Evolutionary conservation across 2,113 vertebrate species (phyloP).

Genomic region (Rynchops niger): DNA sequence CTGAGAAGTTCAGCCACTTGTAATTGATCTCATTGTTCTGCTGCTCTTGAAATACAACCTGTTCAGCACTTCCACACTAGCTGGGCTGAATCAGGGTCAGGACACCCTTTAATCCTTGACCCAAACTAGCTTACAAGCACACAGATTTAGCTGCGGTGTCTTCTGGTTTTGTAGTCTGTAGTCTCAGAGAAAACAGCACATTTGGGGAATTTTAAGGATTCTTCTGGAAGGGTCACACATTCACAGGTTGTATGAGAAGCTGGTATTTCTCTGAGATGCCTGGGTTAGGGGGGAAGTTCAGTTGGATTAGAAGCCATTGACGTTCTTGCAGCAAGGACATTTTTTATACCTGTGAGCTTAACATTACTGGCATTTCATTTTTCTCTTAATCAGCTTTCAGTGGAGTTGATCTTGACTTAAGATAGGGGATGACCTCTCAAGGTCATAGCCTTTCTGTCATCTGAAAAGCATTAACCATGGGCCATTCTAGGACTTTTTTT

Average conservation of each 20-base stretch:
- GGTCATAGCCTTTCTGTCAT: constrained; percentile 50
- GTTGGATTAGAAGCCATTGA: background rate
- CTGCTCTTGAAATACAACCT: constrained; percentile 16
- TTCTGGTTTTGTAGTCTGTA: background rate
- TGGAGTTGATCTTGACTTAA: constrained; percentile 54
- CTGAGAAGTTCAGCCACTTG: background rate
- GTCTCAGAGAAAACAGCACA: background rate
- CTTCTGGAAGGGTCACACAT: background rate
- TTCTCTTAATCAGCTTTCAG: constrained; percentile 46
- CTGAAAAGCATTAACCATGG: constrained; percentile 46
- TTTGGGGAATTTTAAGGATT: background rate
- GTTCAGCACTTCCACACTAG: background rate
- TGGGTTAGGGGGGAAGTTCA: background rate
- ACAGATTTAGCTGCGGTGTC: background rate
- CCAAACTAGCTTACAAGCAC: background rate
- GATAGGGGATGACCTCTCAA: constrained; percentile 56
- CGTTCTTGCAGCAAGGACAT: background rate
- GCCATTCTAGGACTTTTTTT: background rate
- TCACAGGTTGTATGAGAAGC: background rate
- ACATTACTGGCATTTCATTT: constrained; percentile 48
- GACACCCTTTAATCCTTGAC: background rate
- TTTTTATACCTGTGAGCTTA: constrained; percentile 44
- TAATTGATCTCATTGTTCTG: background rate
- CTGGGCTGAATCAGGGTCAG: background rate
- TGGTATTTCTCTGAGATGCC: background rate